Evolutionary conservation across 1,140 invertebrate genomes (phyloP).

Genomic region (Lordiphosa mommai): DNA sequence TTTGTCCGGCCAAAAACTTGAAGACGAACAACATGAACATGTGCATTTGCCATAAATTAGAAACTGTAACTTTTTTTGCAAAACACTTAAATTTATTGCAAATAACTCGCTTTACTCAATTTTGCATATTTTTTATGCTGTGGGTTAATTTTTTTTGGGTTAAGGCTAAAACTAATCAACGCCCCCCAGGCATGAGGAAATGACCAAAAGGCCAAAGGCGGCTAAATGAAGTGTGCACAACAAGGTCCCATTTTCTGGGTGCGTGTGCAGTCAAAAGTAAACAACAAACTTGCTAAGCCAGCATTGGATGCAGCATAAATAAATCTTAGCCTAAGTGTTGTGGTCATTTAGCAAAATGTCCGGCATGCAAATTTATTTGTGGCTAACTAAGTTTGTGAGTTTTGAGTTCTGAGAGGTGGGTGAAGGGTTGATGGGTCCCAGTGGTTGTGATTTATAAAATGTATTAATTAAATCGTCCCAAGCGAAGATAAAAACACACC

Average conservation of each 20-base stretch:
- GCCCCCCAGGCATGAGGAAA: slow-evolving; percentile 39
- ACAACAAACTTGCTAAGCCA: slow-evolving; percentile 47
- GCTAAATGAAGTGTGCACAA: slow-evolving; percentile 72
- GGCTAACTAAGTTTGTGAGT: slow-evolving; percentile 19
- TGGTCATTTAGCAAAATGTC: slow-evolving; percentile 76
- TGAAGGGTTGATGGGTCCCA: background rate
- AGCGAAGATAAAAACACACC: slow-evolving; percentile 14
- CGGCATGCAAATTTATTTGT: slow-evolving; percentile 63
- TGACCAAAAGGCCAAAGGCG: slow-evolving; percentile 25
- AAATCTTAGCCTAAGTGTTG: slow-evolving; percentile 71
- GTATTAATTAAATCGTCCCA: slow-evolving; percentile 64
- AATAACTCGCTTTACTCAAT: slow-evolving; percentile 63
- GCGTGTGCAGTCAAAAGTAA: slow-evolving; percentile 60
- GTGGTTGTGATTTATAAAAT: slow-evolving; percentile 62
- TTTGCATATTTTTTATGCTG: slow-evolving; percentile 21
- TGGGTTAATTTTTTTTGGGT: slow-evolving; percentile 53
- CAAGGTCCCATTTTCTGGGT: slow-evolving; percentile 20
- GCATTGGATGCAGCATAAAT: slow-evolving; percentile 24
- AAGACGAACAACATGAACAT: slow-evolving; percentile 53
- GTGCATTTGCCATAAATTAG: slow-evolving; percentile 77
- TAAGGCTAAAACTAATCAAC: slow-evolving; percentile 68
- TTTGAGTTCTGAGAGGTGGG: slow-evolving; percentile 13
- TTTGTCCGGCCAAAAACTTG: slow-evolving; percentile 55
- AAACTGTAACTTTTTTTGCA: slow-evolving; percentile 62
- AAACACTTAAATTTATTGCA: slow-evolving; percentile 73